Evolutionary conservation across 1,140 invertebrate species (phyloP), one percentile per base, ranked within the genome.

Genomic region (Delia radicum): DNA sequence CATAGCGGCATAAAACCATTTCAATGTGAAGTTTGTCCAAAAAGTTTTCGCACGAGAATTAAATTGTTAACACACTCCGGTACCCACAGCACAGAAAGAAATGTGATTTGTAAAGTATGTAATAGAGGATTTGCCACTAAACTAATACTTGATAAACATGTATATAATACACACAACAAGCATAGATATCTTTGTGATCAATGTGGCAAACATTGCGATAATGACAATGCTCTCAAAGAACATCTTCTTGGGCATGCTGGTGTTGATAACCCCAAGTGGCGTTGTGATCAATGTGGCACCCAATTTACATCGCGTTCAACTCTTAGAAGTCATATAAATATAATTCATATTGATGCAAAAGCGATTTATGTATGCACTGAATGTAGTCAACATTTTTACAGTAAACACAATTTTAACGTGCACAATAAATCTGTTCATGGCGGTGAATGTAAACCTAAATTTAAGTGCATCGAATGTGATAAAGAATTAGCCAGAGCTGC

Each of bases 61-160:
- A 24, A 75, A 15, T 72, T 81, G 28, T 75, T 72, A 65, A 75
- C 75, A 1, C 80, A 81, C 65, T 76, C 76, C 26, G 73, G 76
- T n/a, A n/a, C n/a, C n/a, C n/a, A n/a, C n/a, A 8, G 76, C 79
- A 6, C 80, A 81, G 65, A 81, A 71, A 73, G 75, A 0, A 77
- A 77, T 80, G 69, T 80, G 80, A 63, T 80, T n/a, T 81, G 80
- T 74, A 75, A 74, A 13, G 76, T 79, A 29, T 81, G 80, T 42
- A 74, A 76, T 15, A 80, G 79, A 78, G 78, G 79, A 75, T 81
- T 69, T 33, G 29, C 65, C 8, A 33, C 65, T 15, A 79, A 80
- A 18, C 42, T 77, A 33, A 75, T 79, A 37, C 80, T 78, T 42
- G 80, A 78, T 18, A 80, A 79, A 27, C 78, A 79, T 24, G 79